Conservation (phyloP, 2,888 invertebrate species). For the Apodemia duryi region DNA sequence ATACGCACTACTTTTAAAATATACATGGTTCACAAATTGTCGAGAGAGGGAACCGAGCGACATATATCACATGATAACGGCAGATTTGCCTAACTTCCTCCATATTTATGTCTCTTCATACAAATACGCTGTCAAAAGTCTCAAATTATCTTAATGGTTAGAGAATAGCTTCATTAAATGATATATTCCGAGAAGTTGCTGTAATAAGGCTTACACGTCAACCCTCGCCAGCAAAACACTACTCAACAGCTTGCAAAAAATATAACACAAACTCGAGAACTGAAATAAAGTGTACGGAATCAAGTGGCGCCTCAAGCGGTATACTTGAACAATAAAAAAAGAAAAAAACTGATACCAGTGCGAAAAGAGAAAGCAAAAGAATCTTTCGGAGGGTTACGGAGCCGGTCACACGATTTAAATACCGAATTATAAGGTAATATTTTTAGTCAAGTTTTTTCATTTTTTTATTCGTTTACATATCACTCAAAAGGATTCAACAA, state of each 20-base stretch:
- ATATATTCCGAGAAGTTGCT: neutral
- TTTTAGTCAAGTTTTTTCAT: neutral
- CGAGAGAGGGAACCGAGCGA: too few relatives aligned
- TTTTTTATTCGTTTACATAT: too few relatives aligned
- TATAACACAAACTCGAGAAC: constrained; percentile 24
- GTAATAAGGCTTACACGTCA: constrained; percentile 20
- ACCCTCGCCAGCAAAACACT: constrained; percentile 13
- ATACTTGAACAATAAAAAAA: constrained; percentile 43
- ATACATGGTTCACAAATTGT: too few relatives aligned
- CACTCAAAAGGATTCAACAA: too few relatives aligned
- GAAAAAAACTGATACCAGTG: constrained; percentile 47
- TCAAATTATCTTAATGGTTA: neutral
- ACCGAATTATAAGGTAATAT: neutral
- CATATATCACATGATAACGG: too few relatives aligned
- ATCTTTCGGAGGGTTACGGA: constrained; percentile 43
- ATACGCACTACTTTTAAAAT: too few relatives aligned
- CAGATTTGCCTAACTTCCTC: too few relatives aligned
- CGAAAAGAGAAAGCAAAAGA: constrained; percentile 53
- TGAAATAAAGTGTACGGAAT: constrained; percentile 46
- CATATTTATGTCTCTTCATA: too few relatives aligned
- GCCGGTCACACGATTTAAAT: constrained; percentile 25
- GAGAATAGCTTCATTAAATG: constrained; percentile 14
- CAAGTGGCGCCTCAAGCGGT: constrained; percentile 56
- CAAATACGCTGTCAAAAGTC: too few relatives aligned
- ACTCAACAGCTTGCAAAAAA: constrained; percentile 19